Evolutionary conservation across 92 coral and sea anemone genomes (phyloP), one percentile per base, ranked within the genome.

Genomic region (Siderastrea radians): DNA sequence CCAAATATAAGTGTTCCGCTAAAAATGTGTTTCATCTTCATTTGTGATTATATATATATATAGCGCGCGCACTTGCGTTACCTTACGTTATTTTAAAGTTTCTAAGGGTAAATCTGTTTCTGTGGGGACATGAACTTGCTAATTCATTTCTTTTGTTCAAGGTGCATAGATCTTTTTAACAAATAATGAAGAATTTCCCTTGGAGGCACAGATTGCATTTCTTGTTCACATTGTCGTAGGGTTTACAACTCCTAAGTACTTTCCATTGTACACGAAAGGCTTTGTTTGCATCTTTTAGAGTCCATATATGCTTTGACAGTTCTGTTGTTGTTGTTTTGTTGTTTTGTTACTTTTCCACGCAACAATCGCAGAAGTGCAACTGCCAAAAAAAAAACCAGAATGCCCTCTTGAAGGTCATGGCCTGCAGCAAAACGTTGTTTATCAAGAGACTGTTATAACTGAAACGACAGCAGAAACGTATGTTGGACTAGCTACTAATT

Each of bases 351-450:
- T n/a, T n/a, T n/a, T 16, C 68, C 26, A 4, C n/a, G 38, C 38
- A 63, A 14, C 38, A 16, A 63, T 16, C 26, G n/a, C 38, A 16
- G 38, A 63, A 6, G 53, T 89, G 90, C 88, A 89, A 84, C 93
- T 89, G 92, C 71, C 49, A n/a, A n/a, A 79, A 75, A 77, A 83
- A 60, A 89, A 84, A 77, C 55, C 54, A 10, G 71, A 71, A 67
- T 86, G 91, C 91, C 93, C 87, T 11, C 79, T 86, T 17, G 76
- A 80, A 51, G 90, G 88, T 48, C 68, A 86, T 81, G 82, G 88
- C 84, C 81, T 87, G 19, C 48, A 82, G 19, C 52, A 68, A 81
- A 81, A 87, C 26, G 84, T 91, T 51, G 84, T 91, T 10, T 91
- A 91, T 66, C 91, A 87, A 55, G 94, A 91, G 49, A 68, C 88